Evolutionary conservation across 1,140 invertebrate species (phyloP).

Genomic region (Polyergus mexicanus): DNA sequence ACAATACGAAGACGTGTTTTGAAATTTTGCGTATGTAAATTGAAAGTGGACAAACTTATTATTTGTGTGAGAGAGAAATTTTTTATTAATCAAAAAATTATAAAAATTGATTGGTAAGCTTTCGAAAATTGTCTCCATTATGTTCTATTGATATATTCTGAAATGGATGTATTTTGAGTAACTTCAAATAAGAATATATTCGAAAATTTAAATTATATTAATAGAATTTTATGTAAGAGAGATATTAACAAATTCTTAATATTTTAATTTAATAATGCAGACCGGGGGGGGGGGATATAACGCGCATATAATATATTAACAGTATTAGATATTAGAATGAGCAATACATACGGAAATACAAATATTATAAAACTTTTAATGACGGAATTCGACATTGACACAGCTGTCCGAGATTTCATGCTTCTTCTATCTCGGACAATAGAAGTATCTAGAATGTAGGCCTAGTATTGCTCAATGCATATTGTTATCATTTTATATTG

Average conservation of each 20-base stretch:
- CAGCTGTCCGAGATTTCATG: conserved; percentile 19
- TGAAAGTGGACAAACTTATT: neutral
- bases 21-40: neutral
- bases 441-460: neutral
- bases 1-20: neutral
- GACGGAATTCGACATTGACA: conserved; percentile 29
- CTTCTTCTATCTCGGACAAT: conserved; percentile 37
- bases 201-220: no score
- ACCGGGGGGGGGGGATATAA: no score
- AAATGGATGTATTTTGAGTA: no score
- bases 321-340: conserved; percentile 1
- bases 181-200: no score
- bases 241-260: no score
- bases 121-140: no score
- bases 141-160: no score
- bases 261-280: neutral
- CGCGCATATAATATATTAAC: neutral
- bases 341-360: neutral
- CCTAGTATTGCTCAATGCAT: conserved; percentile 22
- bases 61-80: neutral
- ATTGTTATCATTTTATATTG: conserved; percentile 21
- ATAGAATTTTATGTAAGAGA: neutral
- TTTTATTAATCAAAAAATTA: neutral
- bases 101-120: neutral
- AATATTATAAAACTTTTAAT: conserved; percentile 26